Evolutionary conservation across 1,140 invertebrate genomes (phyloP), one percentile per base, ranked within the genome.

Genomic region (Zaprionus lachaisei): DNA sequence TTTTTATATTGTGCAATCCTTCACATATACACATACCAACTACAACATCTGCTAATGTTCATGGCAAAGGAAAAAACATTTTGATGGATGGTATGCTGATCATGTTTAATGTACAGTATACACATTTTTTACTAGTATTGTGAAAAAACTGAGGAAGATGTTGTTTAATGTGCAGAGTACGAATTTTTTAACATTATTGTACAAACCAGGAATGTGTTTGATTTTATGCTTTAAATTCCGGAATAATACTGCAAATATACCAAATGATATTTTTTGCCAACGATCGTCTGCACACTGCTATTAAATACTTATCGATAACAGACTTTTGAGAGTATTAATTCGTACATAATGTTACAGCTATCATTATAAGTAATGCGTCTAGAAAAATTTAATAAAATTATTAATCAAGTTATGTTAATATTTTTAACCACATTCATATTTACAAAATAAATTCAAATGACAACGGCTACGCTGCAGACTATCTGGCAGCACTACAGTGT

Each of bases 401-500:
- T n/a, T 2, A 2, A 41, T 6, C 6, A 7, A 41, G 7, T 41
- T n/a, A 41, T 41, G 17, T 20, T 4, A 49, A 4, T 20, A n/a
- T 49, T n/a, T 55, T 1, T 41, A 0, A 26, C 12, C 11, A 1
- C 37, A 37, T n/a, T 5, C 3, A 55, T 0, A 56, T 66, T 51
- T 51, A 11, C 31, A 20, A 12, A 17, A 44, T n/a, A 44, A 71
- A 56, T 71, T 77, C 7, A 65, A 77, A 72, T 15, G 2, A 2
- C 41, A 72, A 72, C 74, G 62, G 70, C 5, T 26, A 17, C 11
- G 20, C 20, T 56, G 67, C 24, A 24, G 9, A 17, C 15, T 9
- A n/a, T 31, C 57, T 77, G 70, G 74, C 74, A 66, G 7, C 74
- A 41, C 74, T 60, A 22, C 17, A 66, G 63, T 72, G 63, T 28